Percentiles rank a stretch among this genome's conserved stretches.
Conservation (phyloP, 1,140 invertebrate species). For the Diuraphis noxia region DNA sequence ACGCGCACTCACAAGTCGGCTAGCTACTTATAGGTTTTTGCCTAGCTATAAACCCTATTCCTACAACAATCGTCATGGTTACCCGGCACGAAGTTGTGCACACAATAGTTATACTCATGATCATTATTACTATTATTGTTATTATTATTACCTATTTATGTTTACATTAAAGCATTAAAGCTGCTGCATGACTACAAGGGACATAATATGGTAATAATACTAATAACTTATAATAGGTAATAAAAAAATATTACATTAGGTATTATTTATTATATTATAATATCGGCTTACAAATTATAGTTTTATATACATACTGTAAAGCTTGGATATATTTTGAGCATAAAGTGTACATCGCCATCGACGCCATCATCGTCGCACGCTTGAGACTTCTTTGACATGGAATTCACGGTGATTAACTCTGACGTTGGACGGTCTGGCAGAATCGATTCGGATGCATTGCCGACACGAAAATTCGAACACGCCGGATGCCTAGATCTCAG, state of each 20-base stretch:
- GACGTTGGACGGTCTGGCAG: background rate
- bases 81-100: background rate
- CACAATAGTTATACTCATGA: background rate
- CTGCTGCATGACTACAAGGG: background rate
- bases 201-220: too few relatives aligned
- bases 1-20: background rate
- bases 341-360: background rate
- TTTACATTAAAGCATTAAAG: background rate
- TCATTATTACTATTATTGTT: background rate
- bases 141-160: background rate
- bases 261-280: too few relatives aligned
- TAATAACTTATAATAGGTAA: too few relatives aligned
- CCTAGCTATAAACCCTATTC: background rate
- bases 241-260: too few relatives aligned
- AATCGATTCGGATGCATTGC: background rate
- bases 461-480: background rate
- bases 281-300: too few relatives aligned
- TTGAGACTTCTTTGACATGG: background rate
- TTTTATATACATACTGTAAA: background rate
- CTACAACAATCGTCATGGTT: background rate
- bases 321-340: background rate
- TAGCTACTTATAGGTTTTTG: background rate
- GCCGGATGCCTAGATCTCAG: background rate
- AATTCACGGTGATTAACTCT: slow-evolving; percentile 22
- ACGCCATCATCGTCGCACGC: background rate